phyloP scores from a whole-genome alignment of 2,797 vertebrate genomes.

The Argyrosomus regius region DNA sequence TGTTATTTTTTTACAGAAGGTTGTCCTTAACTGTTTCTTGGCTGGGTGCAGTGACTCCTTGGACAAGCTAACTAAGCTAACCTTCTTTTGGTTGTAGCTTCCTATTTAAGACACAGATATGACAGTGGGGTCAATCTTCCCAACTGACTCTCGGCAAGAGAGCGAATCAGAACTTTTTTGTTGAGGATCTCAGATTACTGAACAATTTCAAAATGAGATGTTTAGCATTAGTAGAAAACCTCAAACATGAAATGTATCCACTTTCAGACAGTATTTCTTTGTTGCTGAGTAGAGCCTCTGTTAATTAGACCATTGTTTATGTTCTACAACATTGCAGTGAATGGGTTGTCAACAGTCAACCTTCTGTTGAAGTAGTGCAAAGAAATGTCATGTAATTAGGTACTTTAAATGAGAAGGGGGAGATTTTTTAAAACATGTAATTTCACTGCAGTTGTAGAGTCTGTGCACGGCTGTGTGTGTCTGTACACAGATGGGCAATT shows the following conservation, averaged over 20 bases:
- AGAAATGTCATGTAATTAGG: constrained; percentile 67
- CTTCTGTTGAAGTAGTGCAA: constrained; percentile 48
- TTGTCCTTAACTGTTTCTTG: background rate
- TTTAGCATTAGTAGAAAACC: background rate
- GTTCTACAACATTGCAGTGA: constrained; percentile 31
- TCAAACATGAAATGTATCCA: constrained; percentile 12
- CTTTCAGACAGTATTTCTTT: constrained; percentile 33
- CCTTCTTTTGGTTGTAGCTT: background rate
- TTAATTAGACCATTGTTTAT: constrained; percentile 76
- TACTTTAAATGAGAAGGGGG: constrained; percentile 43
- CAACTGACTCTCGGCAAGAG: background rate
- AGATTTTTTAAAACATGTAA: constrained; percentile 38
- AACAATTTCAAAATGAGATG: background rate
- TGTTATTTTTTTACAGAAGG: background rate
- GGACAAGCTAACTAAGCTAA: background rate
- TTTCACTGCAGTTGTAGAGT: constrained; percentile 31
- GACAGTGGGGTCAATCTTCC: background rate
- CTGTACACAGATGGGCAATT: constrained; percentile 51
- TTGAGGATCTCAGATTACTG: background rate
- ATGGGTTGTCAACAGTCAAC: constrained; percentile 54
- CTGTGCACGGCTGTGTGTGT: constrained; percentile 2
- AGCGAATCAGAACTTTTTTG: background rate
- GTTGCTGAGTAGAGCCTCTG: constrained; percentile 50
- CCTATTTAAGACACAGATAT: background rate
- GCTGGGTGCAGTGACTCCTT: background rate